phyloP scores from a whole-genome alignment of 2,797 vertebrate genomes.

The Allochrocebus solatus region DNA sequence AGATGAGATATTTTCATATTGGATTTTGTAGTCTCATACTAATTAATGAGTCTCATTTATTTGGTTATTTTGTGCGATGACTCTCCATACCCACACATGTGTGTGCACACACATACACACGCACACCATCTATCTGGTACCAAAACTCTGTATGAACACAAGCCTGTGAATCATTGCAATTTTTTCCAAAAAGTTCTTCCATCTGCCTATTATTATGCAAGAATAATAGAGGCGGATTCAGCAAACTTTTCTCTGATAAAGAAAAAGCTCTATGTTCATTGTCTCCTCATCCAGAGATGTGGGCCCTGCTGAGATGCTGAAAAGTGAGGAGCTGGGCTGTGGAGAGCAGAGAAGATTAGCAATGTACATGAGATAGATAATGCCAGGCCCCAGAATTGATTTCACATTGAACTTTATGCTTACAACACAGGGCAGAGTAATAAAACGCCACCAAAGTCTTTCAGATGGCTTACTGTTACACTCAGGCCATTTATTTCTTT shows the following conservation, averaged over 20 bases:
- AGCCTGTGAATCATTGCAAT: not conserved
- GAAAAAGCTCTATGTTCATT: not conserved
- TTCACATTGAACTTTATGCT: not conserved
- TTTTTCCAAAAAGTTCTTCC: not conserved
- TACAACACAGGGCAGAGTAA: not conserved
- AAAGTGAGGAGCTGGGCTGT: not conserved
- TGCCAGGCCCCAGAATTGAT: not conserved
- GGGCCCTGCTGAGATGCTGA: not conserved
- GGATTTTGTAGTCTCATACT: not conserved
- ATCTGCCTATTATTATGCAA: not conserved
- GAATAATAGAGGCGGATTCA: not conserved
- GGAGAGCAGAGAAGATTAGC: not conserved
- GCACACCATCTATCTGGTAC: not conserved
- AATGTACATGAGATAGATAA: not conserved
- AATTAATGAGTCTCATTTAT: conserved; percentile 18
- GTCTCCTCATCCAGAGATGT: not conserved
- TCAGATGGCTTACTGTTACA: not conserved
- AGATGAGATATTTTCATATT: not conserved
- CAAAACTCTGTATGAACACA: conserved; percentile 35
- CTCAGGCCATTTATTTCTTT: not conserved
- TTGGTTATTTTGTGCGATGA: not conserved
- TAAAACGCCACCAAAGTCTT: not conserved
- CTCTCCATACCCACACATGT: not conserved
- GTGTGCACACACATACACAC: not conserved
- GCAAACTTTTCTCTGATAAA: conserved; percentile 45